Base-by-base conservation (phyloP, 2,113 vertebrate genomes). In the Beaufortia kweichowensis region DNA sequence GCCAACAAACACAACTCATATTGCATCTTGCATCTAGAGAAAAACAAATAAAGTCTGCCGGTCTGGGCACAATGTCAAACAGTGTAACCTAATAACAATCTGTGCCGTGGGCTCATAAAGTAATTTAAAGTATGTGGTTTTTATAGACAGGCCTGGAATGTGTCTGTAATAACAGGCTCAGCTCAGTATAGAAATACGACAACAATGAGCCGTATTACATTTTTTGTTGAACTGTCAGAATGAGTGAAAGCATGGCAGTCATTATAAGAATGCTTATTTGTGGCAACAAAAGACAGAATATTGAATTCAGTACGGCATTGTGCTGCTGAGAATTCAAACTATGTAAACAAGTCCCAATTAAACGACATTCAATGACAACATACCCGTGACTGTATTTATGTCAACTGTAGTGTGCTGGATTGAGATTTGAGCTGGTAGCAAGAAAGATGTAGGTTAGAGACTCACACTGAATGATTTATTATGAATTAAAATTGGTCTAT, bases 271-370 rank as follows among this genome's bases (percentile, higher is more conserved):
- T 23, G 24, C 33, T 64, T 63, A 78, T 64, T 64, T 50, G 65
- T 2, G 53, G 43, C 35, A 63, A 57, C 63, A 78, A 31, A 57
- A 63, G 76, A 68, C 79, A 12, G 35, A 24, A 67, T 65, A 67
- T 5, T 50, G 33, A 59, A 61, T 28, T 35, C 19, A 66, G 70
- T 56, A 2, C n/a, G 35, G 53, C 68, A 73, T 57, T 53, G 7
- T 35, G 59, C 41, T 39, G 31, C 50, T 17, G 26, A 73, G 65
- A 64, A 74, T 17, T 59, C 23, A 61, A 81, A 72, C n/a, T 12
- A 57, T 64, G 29, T 67, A 31, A 60, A 73, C 28, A 50, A 17
- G 43, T 3, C 15, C 3, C 3, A 15, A 46, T 14, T 46, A 14
- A 46, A 46, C 14, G 15, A 46, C 15, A 46, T 46, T 46, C 3